These are phyloP conservation scores for Eledone cirrhosa DNA, from an alignment of 2,888 invertebrate species.

Conservation along the genomic window DNA sequence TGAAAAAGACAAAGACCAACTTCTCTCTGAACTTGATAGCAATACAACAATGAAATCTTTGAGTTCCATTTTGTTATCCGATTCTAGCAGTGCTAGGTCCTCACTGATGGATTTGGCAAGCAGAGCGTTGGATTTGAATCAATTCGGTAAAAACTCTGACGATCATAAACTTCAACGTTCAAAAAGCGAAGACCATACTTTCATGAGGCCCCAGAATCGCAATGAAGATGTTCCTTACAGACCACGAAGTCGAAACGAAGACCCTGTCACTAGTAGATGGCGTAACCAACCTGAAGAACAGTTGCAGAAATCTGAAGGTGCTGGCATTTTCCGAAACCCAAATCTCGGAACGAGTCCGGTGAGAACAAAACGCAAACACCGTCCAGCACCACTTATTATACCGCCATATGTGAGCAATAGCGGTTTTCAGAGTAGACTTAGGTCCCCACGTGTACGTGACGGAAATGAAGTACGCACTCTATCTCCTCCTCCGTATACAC, in stretches of 20 bases:
- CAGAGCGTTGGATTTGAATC: background rate
- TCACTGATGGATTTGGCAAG: constrained; percentile 14
- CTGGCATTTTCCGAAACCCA: constrained; percentile 82
- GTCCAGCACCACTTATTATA: constrained; percentile 68
- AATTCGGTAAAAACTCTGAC: constrained; percentile 54
- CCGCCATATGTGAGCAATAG: constrained; percentile 67
- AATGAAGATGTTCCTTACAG: constrained; percentile 51
- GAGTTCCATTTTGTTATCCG: background rate
- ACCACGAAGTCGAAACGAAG: constrained; percentile 48
- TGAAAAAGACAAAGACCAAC: background rate
- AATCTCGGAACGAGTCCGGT: constrained; percentile 72
- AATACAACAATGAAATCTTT: background rate
- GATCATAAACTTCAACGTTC: constrained; percentile 50
- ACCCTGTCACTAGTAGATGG: constrained; percentile 36
- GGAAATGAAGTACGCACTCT: constrained; percentile 44
- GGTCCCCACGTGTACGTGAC: constrained; percentile 67
- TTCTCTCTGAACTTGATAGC: background rate
- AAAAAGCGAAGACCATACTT: constrained; percentile 52
- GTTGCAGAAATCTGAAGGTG: constrained; percentile 70
- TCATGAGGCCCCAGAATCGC: constrained; percentile 53
- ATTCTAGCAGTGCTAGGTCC: constrained; percentile 9
- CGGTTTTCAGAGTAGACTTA: constrained; percentile 70
- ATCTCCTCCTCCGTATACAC: constrained; percentile 80
- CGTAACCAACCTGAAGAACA: constrained; percentile 41
- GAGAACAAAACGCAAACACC: constrained; percentile 62